Percentiles rank a stretch among this genome's conserved stretches.
Evolutionary conservation across 1,140 invertebrate genomes (phyloP).

Genomic region (Mesaphorura yosii): DNA sequence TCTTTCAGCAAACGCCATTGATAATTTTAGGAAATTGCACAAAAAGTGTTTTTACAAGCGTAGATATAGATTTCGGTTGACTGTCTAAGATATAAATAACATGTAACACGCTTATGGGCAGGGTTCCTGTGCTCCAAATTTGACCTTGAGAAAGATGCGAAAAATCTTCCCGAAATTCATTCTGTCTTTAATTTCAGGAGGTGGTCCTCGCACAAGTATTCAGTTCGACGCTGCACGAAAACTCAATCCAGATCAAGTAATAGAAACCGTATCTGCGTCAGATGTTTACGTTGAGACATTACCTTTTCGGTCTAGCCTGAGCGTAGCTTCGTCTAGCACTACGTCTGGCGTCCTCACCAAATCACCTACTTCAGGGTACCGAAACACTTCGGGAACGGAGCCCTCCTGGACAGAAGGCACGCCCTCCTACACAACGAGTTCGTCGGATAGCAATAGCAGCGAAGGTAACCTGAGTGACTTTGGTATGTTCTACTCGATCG

Average conservation of each 20-base stretch:
- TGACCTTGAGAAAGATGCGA: no score
- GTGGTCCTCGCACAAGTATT: conserved; percentile 8
- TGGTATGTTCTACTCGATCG: neutral
- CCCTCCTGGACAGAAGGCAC: conserved; percentile 97
- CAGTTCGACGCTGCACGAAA: conserved; percentile 3
- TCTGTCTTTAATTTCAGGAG: neutral
- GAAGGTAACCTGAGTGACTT: conserved; percentile 42
- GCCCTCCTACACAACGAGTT: conserved; percentile 90
- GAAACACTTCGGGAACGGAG: conserved; percentile 55
- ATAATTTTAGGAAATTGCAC: no score
- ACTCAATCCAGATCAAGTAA: conserved; percentile 10
- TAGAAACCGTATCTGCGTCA: conserved; percentile 38
- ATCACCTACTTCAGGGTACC: conserved; percentile 70
- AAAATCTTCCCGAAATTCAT: no score
- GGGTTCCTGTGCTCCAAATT: no score
- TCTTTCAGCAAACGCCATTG: no score
- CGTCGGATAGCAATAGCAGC: conserved; percentile 83
- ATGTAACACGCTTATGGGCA: no score
- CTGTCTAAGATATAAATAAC: no score
- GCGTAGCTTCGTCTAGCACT: conserved; percentile 49
- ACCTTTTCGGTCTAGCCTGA: conserved; percentile 53
- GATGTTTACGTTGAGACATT: conserved; percentile 47
- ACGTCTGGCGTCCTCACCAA: conserved; percentile 45
- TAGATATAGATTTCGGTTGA: no score
- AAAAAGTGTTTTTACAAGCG: no score